A percentile compares a stretch with the other conserved stretches of the same genome.
These are phyloP conservation scores for Gobius niger DNA, from an alignment of 2,113 vertebrate genomes.

Conservation along the genomic window DNA sequence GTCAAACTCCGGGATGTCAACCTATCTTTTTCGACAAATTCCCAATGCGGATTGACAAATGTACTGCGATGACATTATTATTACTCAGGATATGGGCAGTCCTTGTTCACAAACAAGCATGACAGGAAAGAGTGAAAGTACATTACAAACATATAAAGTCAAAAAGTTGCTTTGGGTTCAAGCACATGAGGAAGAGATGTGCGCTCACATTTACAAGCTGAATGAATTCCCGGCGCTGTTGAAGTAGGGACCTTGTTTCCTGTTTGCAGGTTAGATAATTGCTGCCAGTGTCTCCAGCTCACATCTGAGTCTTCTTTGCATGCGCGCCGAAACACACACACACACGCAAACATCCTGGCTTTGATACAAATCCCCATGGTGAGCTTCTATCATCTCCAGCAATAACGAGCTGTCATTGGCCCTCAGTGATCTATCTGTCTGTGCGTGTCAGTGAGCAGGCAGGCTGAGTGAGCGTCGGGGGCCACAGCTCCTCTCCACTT, in stretches of 20 bases:
- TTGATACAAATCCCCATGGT: conserved; percentile 71
- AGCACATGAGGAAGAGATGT: neutral
- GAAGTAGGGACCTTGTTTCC: conserved; percentile 6
- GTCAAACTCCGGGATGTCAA: neutral
- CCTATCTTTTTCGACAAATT: conserved; percentile 3
- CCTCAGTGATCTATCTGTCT: conserved; percentile 70
- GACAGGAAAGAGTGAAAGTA: conserved; percentile 4
- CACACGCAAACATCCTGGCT: conserved; percentile 59
- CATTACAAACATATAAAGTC: conserved; percentile 4
- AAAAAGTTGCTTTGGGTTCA: conserved; percentile 6
- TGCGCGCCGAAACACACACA: conserved; percentile 13
- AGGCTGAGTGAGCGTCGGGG: conserved; percentile 61
- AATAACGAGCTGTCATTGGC: conserved; percentile 75
- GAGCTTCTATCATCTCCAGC: conserved; percentile 68
- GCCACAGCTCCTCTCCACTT: conserved; percentile 67
- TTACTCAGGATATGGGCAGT: neutral
- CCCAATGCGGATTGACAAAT: neutral
- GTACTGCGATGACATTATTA: neutral
- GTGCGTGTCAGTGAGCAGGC: conserved; percentile 62
- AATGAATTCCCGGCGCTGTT: conserved; percentile 7
- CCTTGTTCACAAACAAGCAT: conserved; percentile 3
- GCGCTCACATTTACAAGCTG: conserved; percentile 24
- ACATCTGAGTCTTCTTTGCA: conserved; percentile 42
- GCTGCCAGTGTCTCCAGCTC: conserved; percentile 51
- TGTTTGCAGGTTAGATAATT: conserved; percentile 36